phyloP scores from a whole-genome alignment of 2,797 vertebrate species.

The Danio kyathit region DNA sequence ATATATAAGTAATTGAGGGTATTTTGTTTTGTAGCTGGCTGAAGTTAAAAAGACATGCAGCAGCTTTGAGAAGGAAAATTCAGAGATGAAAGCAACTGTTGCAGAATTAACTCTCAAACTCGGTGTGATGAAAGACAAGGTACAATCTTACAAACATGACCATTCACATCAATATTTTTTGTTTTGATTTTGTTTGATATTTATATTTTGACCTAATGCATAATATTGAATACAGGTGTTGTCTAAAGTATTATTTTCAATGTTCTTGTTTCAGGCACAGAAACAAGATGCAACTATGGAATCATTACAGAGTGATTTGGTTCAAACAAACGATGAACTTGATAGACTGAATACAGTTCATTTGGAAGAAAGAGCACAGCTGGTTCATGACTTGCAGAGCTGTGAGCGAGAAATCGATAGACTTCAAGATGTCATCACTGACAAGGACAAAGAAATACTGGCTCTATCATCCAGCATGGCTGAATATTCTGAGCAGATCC shows the following conservation, averaged over 20 bases:
- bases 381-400: slow-evolving; percentile 90
- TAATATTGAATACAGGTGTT: background rate
- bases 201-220: background rate
- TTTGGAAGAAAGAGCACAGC: slow-evolving; percentile 88
- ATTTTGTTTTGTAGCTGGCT: slow-evolving; percentile 75
- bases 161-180: background rate
- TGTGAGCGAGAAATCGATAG: slow-evolving; percentile 89
- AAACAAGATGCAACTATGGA: slow-evolving; percentile 85
- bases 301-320: slow-evolving; percentile 83
- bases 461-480: slow-evolving; percentile 77
- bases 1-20: background rate
- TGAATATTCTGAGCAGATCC: slow-evolving; percentile 85
- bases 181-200: background rate
- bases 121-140: slow-evolving; percentile 85
- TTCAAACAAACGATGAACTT: slow-evolving; percentile 90
- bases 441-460: slow-evolving; percentile 87
- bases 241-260: slow-evolving; percentile 44
- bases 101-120: slow-evolving; percentile 84
- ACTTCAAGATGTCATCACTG: slow-evolving; percentile 83
- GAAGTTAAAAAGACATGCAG: slow-evolving; percentile 77
- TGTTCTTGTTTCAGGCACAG: slow-evolving; percentile 75
- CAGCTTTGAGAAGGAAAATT: slow-evolving; percentile 79
- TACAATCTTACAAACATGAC: slow-evolving; percentile 60
- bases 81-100: slow-evolving; percentile 79
- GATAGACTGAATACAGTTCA: slow-evolving; percentile 87